Evolutionary conservation across 1,140 invertebrate genomes (phyloP), one percentile per base, ranked within the genome.

Genomic region (Harlomillsia oculata): DNA sequence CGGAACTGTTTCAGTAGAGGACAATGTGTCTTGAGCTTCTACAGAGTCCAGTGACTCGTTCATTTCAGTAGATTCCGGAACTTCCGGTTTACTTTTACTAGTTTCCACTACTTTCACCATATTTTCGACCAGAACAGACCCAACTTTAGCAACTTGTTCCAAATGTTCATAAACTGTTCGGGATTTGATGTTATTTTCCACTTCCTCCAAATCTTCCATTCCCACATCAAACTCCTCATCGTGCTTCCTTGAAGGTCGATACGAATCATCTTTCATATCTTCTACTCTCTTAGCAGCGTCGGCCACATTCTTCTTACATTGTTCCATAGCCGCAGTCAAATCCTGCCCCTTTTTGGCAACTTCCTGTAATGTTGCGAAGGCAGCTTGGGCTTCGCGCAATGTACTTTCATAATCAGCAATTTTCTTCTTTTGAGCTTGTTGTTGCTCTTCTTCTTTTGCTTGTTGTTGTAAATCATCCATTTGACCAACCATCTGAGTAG

Each of bases 91-190:
- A 16, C 25, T 53, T 41, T 53, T 32, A 14, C 18, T 36, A 5
- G 16, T 5, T 21, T 51, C 48, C 9, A 52, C 30, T 37, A 45
- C 53, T 9, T 39, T 48, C 5, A 57, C 34, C n/a, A 58, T 43
- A 18, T 53, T 30, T 13, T 34, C 41, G 34, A 58, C 51, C 14
- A 51, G 26, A n/a, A 5, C 32, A 4, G 26, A 20, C 26, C 56
- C 49, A 13, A 48, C 36, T 39, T 45, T 43, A 18, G 56, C 56
- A 20, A 58, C 48, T 58, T 58, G 48, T 26, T 58, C 48, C 13
- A 58, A 32, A 16, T 37, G 20, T 36, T 58, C 48, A 30, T 58
- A 58, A 23, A 58, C 49, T n/a, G n/a, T n/a, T n/a, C n/a, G n/a
- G n/a, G n/a, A n/a, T n/a, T n/a, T n/a, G n/a, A n/a, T n/a, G n/a